Conservation (phyloP, 2,888 invertebrate genomes). For the Philonicus albiceps region DNA sequence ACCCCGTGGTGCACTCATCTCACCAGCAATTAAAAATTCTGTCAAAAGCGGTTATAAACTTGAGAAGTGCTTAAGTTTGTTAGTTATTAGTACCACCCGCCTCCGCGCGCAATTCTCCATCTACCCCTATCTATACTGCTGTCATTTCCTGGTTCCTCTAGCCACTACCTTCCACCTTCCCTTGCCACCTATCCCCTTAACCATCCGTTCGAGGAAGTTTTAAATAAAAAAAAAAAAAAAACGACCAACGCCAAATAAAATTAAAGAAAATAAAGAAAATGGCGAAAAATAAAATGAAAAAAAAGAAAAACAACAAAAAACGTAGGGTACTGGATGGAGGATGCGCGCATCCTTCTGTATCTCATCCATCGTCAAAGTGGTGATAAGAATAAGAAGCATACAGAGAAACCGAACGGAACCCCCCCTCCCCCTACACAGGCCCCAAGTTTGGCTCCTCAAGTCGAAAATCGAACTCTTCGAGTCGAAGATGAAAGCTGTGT, state of each 20-base stretch:
- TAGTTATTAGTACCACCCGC: not conserved
- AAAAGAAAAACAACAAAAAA: not conserved
- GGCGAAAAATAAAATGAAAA: not conserved
- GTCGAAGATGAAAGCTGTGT: not conserved
- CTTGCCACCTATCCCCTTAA: not conserved
- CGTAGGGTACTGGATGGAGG: not conserved
- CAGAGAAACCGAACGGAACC: not conserved
- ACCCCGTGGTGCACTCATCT: not conserved
- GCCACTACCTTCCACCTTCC: not conserved
- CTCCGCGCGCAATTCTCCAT: not conserved
- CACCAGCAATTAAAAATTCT: conserved; percentile 15
- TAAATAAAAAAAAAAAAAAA: not conserved
- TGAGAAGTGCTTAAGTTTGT: conserved; percentile 2
- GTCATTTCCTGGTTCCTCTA: not conserved
- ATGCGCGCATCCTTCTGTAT: not conserved
- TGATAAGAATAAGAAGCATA: not conserved
- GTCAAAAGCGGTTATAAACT: conserved; percentile 20
- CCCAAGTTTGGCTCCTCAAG: not conserved
- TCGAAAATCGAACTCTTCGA: not conserved
- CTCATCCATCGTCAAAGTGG: not conserved
- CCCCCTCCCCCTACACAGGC: not conserved
- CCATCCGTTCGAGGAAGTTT: not conserved
- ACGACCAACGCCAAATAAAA: not conserved
- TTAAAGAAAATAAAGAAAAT: not conserved
- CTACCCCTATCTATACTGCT: not conserved